Evolutionary conservation across 2,797 vertebrate genomes (phyloP).

Genomic region (Amblyraja radiata): DNA sequence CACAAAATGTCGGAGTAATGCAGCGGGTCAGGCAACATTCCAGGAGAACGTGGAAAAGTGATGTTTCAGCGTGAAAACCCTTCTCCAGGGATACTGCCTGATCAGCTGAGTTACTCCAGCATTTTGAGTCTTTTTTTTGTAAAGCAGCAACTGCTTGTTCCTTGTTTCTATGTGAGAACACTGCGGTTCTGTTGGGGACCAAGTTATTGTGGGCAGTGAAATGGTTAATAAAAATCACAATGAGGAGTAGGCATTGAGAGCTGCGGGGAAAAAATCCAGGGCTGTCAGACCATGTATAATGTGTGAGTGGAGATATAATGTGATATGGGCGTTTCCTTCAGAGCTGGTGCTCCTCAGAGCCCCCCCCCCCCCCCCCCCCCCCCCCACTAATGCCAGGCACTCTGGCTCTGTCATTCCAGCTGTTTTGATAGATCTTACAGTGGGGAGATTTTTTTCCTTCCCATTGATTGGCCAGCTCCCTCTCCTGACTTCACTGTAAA

Average conservation of each 20-base stretch:
- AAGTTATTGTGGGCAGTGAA: not conserved
- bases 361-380: not conserved
- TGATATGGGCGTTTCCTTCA: not conserved
- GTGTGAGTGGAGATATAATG: not conserved
- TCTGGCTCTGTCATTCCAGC: not conserved
- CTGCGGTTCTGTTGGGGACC: not conserved
- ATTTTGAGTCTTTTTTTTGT: no score
- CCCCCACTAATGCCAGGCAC: not conserved
- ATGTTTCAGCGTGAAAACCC: no score
- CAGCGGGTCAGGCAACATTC: no score
- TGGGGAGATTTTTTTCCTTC: conserved; percentile 2
- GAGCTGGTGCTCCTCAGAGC: not conserved
- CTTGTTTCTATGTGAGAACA: not conserved
- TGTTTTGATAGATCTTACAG: not conserved
- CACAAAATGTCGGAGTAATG: no score
- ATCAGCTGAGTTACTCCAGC: no score
- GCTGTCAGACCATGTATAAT: not conserved
- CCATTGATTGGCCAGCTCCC: conserved; percentile 17
- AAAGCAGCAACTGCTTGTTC: no score
- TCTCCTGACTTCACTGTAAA: conserved; percentile 10
- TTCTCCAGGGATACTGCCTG: no score
- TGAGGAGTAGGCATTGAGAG: no score
- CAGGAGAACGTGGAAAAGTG: no score
- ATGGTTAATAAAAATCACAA: not conserved
- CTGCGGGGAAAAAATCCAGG: no score